Evolutionary conservation across 2,888 invertebrate genomes (phyloP), one percentile per base, ranked within the genome.

Genomic region (Erannis defoliaria): DNA sequence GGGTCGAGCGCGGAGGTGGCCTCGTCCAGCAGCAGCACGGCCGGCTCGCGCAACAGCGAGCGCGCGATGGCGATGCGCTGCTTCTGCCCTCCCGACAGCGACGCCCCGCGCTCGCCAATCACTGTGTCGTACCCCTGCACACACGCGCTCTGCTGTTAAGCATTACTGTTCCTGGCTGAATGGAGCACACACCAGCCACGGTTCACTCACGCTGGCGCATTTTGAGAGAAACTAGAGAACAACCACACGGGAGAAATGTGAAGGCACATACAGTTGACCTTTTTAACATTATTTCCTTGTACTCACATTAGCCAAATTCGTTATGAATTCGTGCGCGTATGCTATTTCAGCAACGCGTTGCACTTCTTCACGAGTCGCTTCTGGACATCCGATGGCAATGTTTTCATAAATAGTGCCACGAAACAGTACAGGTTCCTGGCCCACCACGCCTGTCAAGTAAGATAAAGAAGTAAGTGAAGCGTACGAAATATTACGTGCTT

Each of bases 371-470:
- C 94, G 90, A 0, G 95, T 94, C 14, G 95, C 95, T 61, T 93
- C 93, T 12, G 95, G 94, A 72, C 94, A 94, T 12, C 97, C 97
- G 76, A 97, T 97, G 0, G 96, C 88, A 63, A 95, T 95, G 71
- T 95, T 95, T 29, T 95, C 94, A 33, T 94, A 94, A 67, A 98
- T 97, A 5, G 96, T 96, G 35, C 96, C 96, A 57, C 96, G 95
- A 86, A 98, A 98, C 12, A 98, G 90, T 0, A 97, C 96, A 0
- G 97, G 98, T 73, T 98, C 98, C 86, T 98, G 98, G 0, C 97
- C 98, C 16, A 98, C 98, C 9, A 98, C 95, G 37, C 97, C 93
- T 93, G 71, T 6, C 6, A 68, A 72, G 58, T 38, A 16, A 9
- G 45, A 21, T 19, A 5, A 6, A 5, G 9, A 26, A 26, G 2